Base-by-base conservation (phyloP, 2,888 invertebrate genomes). In the Acleris literana region DNA sequence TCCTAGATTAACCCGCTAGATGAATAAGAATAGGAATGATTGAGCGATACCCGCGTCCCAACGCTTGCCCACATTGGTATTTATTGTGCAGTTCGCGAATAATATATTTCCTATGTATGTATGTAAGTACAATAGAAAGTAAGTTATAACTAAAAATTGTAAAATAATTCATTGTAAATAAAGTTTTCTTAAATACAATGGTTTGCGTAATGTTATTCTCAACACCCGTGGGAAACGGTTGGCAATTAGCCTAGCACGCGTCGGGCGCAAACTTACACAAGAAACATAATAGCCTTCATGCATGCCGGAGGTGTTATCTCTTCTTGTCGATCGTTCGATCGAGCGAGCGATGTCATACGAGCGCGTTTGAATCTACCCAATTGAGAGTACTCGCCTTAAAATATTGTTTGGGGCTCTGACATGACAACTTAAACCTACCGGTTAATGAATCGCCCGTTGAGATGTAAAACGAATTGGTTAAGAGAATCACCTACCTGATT, bases 141-240 rank as follows among this genome's bases (percentile, higher is more conserved):
- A 86, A 87, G 87, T 84, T 88, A 84, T 80, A 82, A 84, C 71
- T 74, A 81, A 85, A 87, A 84, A 84, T 82, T 91, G 88, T 92
- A 90, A 88, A 89, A 88, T 91, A 90, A 82, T 85, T 81, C 87
- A 87, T 83, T 92, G 92, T 92, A 92, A 92, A 92, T 92, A 92
- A 91, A 92, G 82, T 85, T 86, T 86, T 85, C 78, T 79, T 85
- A 78, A 85, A 85, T 85, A 86, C 82, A 85, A 84, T 82, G 75
- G 78, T 76, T 83, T 82, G 80, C 80, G 83, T 70, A 83, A 84
- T 82, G 79, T 75, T 80, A 74, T 83, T 82, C 82, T 74, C 83
- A 84, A 82, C 79, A 77, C 74, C 6, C 82, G 81, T 85, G 85
- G 74, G 84, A 86, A 82, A 73, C 68, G 71, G 74, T 75, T 73